Base-by-base conservation (phyloP, 2,888 invertebrate genomes). In the Polia nebulosa region DNA sequence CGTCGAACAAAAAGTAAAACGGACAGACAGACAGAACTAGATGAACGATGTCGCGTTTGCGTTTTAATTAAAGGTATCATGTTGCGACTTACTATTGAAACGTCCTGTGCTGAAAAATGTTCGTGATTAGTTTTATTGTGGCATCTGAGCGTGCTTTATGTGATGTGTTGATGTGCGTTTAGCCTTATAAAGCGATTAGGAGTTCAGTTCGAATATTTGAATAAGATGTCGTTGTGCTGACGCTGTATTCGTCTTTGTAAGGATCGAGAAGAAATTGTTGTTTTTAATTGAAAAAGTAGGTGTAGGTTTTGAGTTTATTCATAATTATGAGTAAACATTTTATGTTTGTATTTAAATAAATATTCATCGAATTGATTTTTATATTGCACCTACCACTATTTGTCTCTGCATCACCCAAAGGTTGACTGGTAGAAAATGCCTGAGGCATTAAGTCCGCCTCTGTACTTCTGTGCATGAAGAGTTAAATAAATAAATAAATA, bases 21-120 rank as follows among this genome's bases (percentile, higher is more conserved):
- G 82, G 70, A 80, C 78, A 68, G 62, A 58, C 39, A 85, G 87
- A 89, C 91, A 87, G 88, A 90, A 89, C 92, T 94, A 94, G 94
- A 94, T 91, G 92, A 91, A 94, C 91, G 94, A 93, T 90, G 90
- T 88, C 86, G 90, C 88, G 88, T 88, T 88, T 86, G 88, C 88
- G 80, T 91, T 93, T 95, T 94, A 95, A 95, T 95, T 94, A 94
- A 92, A 88, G 90, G 90, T 87, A 87, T 80, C 88, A 85, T 86
- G 85, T 86, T 78, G 85, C 89, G 92, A 92, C 91, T 86, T 77
- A 84, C 90, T 92, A 92, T 91, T 91, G 91, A 90, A 90, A 90
- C 87, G 91, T 92, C 92, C 90, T 90, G 87, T 84, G 86, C 87
- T 84, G 86, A 88, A 88, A 81, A 87, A 85, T 79, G 81, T 78